Conservation (phyloP, 1,140 invertebrate genomes). For the Caenorhabditis remanei region DNA sequence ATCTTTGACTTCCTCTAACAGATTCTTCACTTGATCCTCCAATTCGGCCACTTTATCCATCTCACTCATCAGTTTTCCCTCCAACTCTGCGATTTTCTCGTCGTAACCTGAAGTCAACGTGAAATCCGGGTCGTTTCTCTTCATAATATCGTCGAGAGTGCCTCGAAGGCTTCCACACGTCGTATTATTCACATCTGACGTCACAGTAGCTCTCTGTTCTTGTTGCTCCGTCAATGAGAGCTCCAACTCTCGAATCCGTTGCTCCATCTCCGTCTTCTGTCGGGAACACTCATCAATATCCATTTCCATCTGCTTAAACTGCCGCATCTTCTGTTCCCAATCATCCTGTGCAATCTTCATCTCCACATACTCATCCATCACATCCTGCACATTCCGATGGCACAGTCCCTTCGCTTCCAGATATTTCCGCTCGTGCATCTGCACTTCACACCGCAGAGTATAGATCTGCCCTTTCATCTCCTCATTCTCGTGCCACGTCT, state of each 20-base stretch:
- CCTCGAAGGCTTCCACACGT: not conserved
- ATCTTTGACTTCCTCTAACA: not conserved
- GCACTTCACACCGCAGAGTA: constrained; percentile 4
- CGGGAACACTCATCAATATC: not conserved
- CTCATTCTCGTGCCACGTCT: constrained; percentile 27
- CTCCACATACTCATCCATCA: constrained; percentile 7
- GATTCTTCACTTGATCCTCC: not conserved
- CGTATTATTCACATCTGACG: constrained; percentile 1
- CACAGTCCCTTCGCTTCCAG: not conserved
- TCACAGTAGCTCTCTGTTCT: too few species aligned
- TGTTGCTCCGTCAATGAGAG: too few species aligned
- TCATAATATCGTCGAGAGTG: constrained; percentile 30
- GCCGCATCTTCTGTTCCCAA: not conserved
- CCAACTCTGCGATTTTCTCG: not conserved
- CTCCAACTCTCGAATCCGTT: constrained; percentile 1
- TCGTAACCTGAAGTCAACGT: constrained; percentile 22
- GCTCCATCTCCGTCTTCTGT: not conserved
- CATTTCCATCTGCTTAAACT: not conserved
- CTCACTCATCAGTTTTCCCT: not conserved
- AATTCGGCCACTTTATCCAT: constrained; percentile 11
- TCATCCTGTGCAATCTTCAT: not conserved
- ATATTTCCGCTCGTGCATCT: constrained; percentile 39
- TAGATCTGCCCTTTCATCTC: not conserved
- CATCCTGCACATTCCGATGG: constrained; percentile 2
- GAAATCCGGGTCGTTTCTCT: constrained; percentile 34